Base-by-base conservation (phyloP, 2,888 invertebrate genomes). In the Anticlea derivata region DNA sequence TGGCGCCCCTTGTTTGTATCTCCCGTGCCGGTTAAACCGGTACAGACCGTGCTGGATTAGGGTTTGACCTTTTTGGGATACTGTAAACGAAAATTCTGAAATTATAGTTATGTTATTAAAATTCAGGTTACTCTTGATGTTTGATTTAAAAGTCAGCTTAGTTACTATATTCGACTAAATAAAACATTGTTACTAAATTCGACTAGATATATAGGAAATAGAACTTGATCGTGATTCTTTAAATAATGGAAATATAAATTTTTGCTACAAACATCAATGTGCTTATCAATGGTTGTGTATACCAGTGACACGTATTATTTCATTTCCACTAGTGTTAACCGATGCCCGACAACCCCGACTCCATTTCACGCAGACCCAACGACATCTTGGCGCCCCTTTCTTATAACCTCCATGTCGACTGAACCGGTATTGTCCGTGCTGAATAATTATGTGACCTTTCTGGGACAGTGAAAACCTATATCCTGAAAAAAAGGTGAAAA, bases 251-350 rank as follows among this genome's bases (percentile, higher is more conserved):
- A 29, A 33, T 13, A 7, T n/a, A 33, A 7, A 33, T 11, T 11
- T 3, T 17, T 17, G 2, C 4, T 17, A 17, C 2, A 17, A 17
- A 17, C 17, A 10, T 27, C 27, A 27, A 12, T 30, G 39, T 20
- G 4, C 13, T 1, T 7, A 12, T 45, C 22, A 45, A 40, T 68
- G 64, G 20, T 57, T 66, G 38, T 68, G 66, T 5, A 39, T 27
- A 12, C 50, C 13, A 4, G 39, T 34, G 7, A 53, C 20, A 7
- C 34, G 43, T 4, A 68, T 31, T 10, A 71, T 59, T 12, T 41
- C 35, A n/a, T 65, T 35, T 2, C 62, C 44, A 1, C 61, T 1
- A 0, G 65, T 70, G 23, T 50, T 50, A 29, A 67, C 20, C 1
- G 48, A 27, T 6, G 44, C 47, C 0, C 33, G 26, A 22, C 52